These are phyloP conservation scores for Drosophila recens DNA, from an alignment of 2,888 invertebrate species.

Conservation along the genomic window DNA sequence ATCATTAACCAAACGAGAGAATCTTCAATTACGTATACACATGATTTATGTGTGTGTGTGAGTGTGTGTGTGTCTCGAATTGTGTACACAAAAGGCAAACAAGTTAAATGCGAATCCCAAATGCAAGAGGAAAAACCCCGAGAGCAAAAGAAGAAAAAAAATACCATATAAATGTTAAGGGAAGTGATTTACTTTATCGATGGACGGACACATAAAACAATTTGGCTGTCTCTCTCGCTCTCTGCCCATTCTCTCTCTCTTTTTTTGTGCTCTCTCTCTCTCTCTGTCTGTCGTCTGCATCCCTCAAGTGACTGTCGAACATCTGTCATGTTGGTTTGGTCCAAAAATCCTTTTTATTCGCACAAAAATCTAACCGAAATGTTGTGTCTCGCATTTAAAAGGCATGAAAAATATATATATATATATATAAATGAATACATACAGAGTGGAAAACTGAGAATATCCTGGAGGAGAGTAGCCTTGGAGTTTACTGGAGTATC, in stretches of 20 bases:
- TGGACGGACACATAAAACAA: constrained; percentile 67
- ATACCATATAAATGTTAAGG: constrained; percentile 40
- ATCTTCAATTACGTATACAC: constrained; percentile 1
- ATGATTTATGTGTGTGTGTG: not conserved
- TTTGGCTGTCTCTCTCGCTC: constrained; percentile 46
- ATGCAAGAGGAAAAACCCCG: constrained; percentile 39
- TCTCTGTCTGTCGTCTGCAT: constrained; percentile 23
- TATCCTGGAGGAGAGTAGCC: not conserved
- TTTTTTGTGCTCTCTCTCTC: constrained; percentile 15
- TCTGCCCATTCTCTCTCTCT: constrained; percentile 11
- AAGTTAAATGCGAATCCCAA: constrained; percentile 46
- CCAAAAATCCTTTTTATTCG: constrained; percentile 37
- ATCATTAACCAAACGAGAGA: constrained; percentile 28
- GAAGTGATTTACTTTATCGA: constrained; percentile 76
- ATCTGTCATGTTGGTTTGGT: constrained; percentile 56
- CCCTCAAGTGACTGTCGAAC: constrained; percentile 55
- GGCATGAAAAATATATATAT: constrained; percentile 67
- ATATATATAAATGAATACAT: constrained; percentile 40
- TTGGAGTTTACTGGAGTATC: constrained; percentile 12
- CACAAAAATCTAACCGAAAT: constrained; percentile 18
- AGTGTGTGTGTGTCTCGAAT: not conserved
- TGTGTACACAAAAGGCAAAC: constrained; percentile 22
- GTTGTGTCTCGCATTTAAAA: constrained; percentile 50
- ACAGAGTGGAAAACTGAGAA: constrained; percentile 1
- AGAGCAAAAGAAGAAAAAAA: constrained; percentile 23